Evolutionary conservation across 1,140 invertebrate genomes (phyloP).

Genomic region (Bombus haemorrhoidalis): DNA sequence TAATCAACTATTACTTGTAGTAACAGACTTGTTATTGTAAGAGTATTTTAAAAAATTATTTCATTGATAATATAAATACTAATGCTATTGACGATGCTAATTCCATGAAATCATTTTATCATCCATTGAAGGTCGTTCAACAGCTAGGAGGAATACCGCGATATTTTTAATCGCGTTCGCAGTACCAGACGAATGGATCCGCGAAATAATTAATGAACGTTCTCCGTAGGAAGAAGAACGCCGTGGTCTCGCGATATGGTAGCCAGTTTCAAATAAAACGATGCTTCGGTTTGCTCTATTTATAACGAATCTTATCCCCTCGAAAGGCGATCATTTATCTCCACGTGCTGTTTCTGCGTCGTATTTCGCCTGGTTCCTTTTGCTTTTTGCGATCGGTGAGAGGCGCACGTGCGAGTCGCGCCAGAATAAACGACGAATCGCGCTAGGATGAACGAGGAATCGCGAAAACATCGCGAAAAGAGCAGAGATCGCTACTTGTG

Average conservation of each 20-base stretch:
- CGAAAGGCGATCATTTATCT: slow-evolving; percentile 52
- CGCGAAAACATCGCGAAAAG: slow-evolving; percentile 12
- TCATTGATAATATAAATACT: too few relatives aligned
- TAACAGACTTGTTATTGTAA: too few relatives aligned
- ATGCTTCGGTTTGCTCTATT: slow-evolving; percentile 30
- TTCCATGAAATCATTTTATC: not conserved
- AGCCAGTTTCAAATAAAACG: slow-evolving; percentile 29
- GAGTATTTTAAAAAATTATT: too few relatives aligned
- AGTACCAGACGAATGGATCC: slow-evolving; percentile 4
- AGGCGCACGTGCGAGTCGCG: slow-evolving; percentile 74
- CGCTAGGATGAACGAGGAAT: not conserved
- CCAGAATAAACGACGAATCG: slow-evolving; percentile 54
- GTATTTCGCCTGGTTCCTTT: slow-evolving; percentile 50
- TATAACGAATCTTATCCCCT: slow-evolving; percentile 45
- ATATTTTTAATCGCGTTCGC: not conserved
- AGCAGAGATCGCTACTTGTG: not conserved
- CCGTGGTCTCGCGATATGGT: slow-evolving; percentile 11
- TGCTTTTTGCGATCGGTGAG: slow-evolving; percentile 59
- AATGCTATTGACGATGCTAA: not conserved
- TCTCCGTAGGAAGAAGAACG: not conserved
- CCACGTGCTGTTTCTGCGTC: slow-evolving; percentile 30
- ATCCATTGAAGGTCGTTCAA: not conserved
- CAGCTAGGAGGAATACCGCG: not conserved
- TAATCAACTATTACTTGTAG: too few relatives aligned
- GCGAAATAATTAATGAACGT: slow-evolving; percentile 34